phyloP scores from a whole-genome alignment of 2,888 invertebrate genomes.

The Oscheius myriophilus region DNA sequence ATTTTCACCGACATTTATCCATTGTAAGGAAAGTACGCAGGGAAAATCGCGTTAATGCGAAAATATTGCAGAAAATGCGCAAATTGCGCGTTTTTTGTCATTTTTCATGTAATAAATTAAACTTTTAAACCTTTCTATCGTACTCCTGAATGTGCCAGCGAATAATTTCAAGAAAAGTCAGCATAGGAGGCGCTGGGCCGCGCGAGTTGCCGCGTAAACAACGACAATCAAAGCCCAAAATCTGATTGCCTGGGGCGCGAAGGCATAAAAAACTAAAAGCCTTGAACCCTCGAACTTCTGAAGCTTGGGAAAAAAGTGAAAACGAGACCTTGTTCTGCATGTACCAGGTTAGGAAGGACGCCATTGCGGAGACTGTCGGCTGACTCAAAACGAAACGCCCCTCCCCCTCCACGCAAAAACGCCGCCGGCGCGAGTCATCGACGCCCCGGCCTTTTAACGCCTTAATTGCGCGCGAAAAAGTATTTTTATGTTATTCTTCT shows the following conservation, averaged over 20 bases:
- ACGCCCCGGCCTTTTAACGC: constrained; percentile 10
- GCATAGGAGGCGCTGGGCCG: constrained; percentile 31
- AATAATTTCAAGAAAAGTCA: constrained; percentile 42
- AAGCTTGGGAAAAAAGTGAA: no score
- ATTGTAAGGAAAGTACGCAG: no score
- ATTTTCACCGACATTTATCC: no score
- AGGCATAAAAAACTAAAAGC: no score
- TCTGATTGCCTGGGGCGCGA: constrained; percentile 8
- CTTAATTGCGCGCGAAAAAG: neutral
- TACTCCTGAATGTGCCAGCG: constrained; percentile 46
- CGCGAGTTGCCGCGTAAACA: constrained; percentile 9
- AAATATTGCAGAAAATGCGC: neutral
- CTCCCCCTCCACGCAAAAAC: constrained; percentile 26
- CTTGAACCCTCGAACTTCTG: no score
- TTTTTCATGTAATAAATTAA: neutral
- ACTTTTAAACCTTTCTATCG: constrained; percentile 18
- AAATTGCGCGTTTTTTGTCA: no score
- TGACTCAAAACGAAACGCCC: constrained; percentile 13
- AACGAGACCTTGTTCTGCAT: constrained; percentile 40
- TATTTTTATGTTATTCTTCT: no score
- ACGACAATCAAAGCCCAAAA: constrained; percentile 11
- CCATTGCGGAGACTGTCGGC: constrained; percentile 24
- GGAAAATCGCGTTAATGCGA: no score
- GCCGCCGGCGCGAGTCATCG: constrained; percentile 17
- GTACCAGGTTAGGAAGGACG: constrained; percentile 43